Base-by-base conservation (phyloP, 2,888 invertebrate genomes). In the Eristalis pertinax region DNA sequence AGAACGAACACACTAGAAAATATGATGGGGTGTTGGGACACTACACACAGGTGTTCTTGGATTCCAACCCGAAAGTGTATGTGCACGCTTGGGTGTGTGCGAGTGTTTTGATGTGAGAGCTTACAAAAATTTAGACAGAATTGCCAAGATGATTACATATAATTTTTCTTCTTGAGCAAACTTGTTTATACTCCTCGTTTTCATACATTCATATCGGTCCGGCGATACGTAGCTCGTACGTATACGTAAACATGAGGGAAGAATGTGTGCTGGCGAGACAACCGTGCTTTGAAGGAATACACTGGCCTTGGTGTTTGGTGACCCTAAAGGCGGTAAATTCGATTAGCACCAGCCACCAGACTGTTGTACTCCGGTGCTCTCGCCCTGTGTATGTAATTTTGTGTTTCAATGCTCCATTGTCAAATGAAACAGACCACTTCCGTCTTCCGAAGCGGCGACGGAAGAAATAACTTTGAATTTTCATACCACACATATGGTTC, bases 281-380 rank as follows among this genome's bases (percentile, higher is more conserved):
- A 43, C 43, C n/a, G 19, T 82, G 74, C 70, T 86, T 82, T 86
- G 70, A 76, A 68, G 79, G 75, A 79, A 80, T 87, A 50, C 84
- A 76, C 80, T 84, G 79, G 79, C 84, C 79, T 87, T 87, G 79
- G 50, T 83, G 87, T 58, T 22, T 87, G 83, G 50, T 87, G 87
- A 83, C 87, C 83, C 87, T 83, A 38, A 64, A 38, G 70, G 35
- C 32, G 74, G 41, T 72, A 43, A 76, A 73, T 81, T 80, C 15
- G 60, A 50, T 60, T 69, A 50, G 19, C 43, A n/a, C 43, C n/a
- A 43, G 43, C n/a, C 8, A 19, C 50, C 19, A 19, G n/a, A 19
- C 50, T 19, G n/a, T 8, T 19, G 15, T 43, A n/a, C 38, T 38
- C 13, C 38, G 35, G 35, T 11, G 35, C 35, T 50, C 67, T 65